These are phyloP conservation scores for Menidia beryllina DNA, from an alignment of 2,113 vertebrate genomes.

Conservation along the genomic window DNA sequence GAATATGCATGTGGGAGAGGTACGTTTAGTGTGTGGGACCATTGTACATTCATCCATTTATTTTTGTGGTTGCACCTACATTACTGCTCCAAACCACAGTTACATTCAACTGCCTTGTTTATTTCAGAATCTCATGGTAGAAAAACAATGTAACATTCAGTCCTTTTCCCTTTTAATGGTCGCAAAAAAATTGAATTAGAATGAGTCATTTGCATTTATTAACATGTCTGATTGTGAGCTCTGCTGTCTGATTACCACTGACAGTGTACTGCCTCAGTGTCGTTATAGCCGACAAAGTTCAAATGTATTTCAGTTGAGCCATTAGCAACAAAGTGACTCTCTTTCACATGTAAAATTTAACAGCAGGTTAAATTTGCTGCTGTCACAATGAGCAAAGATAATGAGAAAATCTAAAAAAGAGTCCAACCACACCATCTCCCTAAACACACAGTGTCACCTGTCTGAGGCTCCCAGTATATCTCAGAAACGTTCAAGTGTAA, in stretches of 20 bases:
- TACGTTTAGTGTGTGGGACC: constrained; percentile 44
- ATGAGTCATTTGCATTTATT: neutral
- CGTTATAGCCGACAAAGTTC: neutral
- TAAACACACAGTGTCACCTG: too few relatives aligned
- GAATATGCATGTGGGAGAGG: constrained; percentile 52
- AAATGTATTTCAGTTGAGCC: neutral
- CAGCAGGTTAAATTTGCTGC: too few relatives aligned
- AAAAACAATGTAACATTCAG: constrained; percentile 11
- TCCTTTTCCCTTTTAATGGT: neutral
- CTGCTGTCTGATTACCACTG: neutral
- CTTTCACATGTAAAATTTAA: too few relatives aligned
- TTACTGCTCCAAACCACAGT: constrained; percentile 14
- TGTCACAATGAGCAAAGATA: neutral
- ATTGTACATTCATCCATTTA: constrained; percentile 17
- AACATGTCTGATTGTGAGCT: neutral
- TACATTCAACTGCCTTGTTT: neutral
- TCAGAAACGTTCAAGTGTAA: too few relatives aligned
- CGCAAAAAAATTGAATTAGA: neutral
- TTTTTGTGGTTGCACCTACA: constrained; percentile 5
- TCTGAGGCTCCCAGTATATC: neutral
- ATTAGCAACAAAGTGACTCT: neutral
- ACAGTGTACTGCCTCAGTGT: neutral
- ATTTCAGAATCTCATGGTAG: neutral
- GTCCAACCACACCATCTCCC: neutral
- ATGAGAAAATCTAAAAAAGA: neutral